A percentile compares a stretch with the other conserved stretches of the same genome.
phyloP scores from a whole-genome alignment of 2,113 vertebrate species.

The Conger conger region DNA sequence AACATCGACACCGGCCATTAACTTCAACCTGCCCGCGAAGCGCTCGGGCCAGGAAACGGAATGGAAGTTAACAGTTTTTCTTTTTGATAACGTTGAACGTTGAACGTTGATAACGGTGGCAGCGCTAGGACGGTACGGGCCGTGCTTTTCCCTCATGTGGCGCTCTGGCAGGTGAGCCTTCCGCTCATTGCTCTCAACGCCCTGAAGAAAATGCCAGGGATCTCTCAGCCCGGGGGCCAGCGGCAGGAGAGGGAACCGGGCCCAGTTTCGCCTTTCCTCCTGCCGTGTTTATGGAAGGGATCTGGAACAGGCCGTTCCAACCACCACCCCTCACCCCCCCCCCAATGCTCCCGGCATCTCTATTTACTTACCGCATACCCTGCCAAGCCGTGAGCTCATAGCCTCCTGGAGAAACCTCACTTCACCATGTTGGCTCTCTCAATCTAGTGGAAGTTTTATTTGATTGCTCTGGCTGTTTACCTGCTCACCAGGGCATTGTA shows the following conservation, averaged over 20 bases:
- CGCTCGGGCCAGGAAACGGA: background rate
- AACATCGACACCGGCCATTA: background rate
- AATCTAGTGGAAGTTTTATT: background rate
- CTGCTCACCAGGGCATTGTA: background rate
- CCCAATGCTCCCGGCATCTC: background rate
- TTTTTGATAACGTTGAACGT: constrained; percentile 40
- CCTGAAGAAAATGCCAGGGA: background rate
- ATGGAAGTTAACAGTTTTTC: constrained; percentile 33
- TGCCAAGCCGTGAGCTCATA: constrained; percentile 1
- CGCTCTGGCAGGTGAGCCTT: background rate
- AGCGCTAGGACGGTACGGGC: background rate
- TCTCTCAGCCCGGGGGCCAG: background rate
- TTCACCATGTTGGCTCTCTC: background rate
- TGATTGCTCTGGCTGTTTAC: background rate
- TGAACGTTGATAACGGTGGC: too few relatives aligned
- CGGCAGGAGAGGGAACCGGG: background rate
- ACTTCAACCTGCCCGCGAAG: background rate
- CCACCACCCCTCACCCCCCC: background rate
- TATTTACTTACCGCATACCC: background rate
- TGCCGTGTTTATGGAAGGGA: constrained; percentile 5
- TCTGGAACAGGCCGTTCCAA: background rate
- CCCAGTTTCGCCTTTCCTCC: background rate
- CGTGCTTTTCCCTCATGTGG: background rate
- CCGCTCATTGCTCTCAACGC: background rate
- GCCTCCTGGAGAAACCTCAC: background rate